A percentile compares a stretch with the other conserved stretches of the same genome.
Evolutionary conservation across 2,797 vertebrate genomes (phyloP).

Genomic region (Astyanax mexicanus): DNA sequence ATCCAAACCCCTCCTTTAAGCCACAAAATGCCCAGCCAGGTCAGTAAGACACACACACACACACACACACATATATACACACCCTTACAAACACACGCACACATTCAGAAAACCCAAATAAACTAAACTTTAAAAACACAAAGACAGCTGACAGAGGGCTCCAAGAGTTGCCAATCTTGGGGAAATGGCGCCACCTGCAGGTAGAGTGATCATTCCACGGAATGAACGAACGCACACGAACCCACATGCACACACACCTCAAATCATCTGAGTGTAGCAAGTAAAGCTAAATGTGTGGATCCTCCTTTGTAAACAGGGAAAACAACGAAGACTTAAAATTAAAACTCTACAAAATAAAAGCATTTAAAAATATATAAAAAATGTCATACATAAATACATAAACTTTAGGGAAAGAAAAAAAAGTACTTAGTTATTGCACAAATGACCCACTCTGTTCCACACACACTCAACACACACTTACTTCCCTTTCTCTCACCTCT

Average conservation of each 20-base stretch:
- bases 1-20: not conserved
- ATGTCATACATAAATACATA: too few species aligned
- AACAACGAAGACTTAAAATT: slow-evolving; percentile 83
- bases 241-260: not conserved
- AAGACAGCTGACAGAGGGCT: slow-evolving; percentile 7
- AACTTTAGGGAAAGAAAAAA: too few species aligned
- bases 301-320: slow-evolving; percentile 65
- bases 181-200: slow-evolving; percentile 38
- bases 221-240: not conserved
- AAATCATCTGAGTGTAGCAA: not conserved
- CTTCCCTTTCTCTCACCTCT: too few species aligned
- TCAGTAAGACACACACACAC: slow-evolving; percentile 7
- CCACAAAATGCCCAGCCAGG: not conserved
- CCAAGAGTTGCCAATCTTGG: not conserved
- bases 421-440: slow-evolving; percentile 89
- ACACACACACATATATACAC: slow-evolving; percentile 21
- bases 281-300: slow-evolving; percentile 2
- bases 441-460: slow-evolving; percentile 68
- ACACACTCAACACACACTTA: slow-evolving; percentile 6
- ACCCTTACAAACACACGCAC: slow-evolving; percentile 16
- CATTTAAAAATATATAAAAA: slow-evolving; percentile 78
- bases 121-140: not conserved
- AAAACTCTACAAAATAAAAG: slow-evolving; percentile 85
- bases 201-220: slow-evolving; percentile 7
- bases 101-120: slow-evolving; percentile 16